Conservation (phyloP, 2,888 invertebrate genomes). For the Prosapia bicincta region DNA sequence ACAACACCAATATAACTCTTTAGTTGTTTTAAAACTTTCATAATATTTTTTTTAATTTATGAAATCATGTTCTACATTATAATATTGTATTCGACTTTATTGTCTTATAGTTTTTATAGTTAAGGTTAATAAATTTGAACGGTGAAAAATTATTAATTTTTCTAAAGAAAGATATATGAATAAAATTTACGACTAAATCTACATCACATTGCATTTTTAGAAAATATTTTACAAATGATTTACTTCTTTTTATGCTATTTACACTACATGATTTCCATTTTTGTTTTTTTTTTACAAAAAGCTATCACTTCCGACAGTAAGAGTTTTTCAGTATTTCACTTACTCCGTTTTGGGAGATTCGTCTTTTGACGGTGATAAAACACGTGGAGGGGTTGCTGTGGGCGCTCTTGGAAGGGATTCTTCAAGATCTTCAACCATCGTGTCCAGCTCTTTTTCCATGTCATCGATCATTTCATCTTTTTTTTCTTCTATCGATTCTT, state of each 20-base stretch:
- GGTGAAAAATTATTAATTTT: no score
- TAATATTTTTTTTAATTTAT: no score
- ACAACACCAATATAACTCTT: no score
- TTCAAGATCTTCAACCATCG: conserved; percentile 29
- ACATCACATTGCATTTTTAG: background rate
- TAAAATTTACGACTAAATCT: background rate
- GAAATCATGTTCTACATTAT: no score
- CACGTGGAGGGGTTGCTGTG: background rate
- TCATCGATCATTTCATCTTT: conserved; percentile 19
- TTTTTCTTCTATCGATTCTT: conserved; percentile 20
- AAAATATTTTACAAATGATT: background rate
- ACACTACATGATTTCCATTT: background rate
- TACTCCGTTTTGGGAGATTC: conserved; percentile 14
- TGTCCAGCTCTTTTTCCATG: conserved; percentile 21
- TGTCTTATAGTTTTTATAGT: no score
- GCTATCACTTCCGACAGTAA: background rate
- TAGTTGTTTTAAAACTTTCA: no score
- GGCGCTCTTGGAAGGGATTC: conserved; percentile 9
- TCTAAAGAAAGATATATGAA: background rate
- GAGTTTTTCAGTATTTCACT: conserved; percentile 4
- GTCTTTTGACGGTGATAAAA: background rate
- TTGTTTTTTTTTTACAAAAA: background rate
- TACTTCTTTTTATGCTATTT: background rate
- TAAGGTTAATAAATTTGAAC: no score
- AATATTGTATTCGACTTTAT: no score